These are phyloP conservation scores for Haliclona indistincta DNA, from an alignment of 37 sponge, comb jelly and placozoan species.

Conservation along the genomic window DNA sequence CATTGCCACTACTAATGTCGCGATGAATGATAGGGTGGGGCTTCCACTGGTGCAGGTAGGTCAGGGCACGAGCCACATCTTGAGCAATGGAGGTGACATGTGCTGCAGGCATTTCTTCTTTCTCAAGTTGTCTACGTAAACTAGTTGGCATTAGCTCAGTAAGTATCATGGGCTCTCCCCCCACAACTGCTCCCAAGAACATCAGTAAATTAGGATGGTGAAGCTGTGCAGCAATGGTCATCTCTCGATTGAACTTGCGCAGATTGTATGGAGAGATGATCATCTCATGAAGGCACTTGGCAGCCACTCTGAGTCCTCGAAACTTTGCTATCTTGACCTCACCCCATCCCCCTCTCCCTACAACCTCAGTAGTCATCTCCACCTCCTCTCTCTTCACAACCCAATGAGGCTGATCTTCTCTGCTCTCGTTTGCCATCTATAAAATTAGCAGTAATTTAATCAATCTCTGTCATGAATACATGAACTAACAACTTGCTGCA, in stretches of 20 bases:
- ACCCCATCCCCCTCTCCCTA: constrained; percentile 47
- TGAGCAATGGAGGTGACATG: neutral
- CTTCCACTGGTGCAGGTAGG: constrained; percentile 34
- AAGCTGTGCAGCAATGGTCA: constrained; percentile 32
- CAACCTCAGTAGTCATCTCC: neutral
- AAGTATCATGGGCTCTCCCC: constrained; percentile 15
- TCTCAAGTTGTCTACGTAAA: constrained; percentile 19
- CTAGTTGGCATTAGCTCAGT: constrained; percentile 59
- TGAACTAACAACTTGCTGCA: no score
- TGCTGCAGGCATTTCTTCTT: neutral
- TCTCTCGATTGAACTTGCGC: constrained; percentile 45
- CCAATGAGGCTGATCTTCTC: no score
- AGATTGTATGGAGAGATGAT: constrained; percentile 40
- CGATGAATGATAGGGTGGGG: constrained; percentile 59
- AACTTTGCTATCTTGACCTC: constrained; percentile 32
- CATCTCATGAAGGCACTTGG: constrained; percentile 30
- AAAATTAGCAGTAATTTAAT: no score
- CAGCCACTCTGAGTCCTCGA: constrained; percentile 43
- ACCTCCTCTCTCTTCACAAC: no score
- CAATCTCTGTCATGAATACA: no score
- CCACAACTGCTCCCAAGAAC: constrained; percentile 39
- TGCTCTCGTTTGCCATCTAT: no score
- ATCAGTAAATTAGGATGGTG: constrained; percentile 46
- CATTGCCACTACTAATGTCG: constrained; percentile 61
- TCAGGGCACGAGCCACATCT: constrained; percentile 47